Percentiles rank a stretch among this genome's conserved stretches.
Conservation (phyloP, 2,797 vertebrate species). For the Rhincodon typus region DNA sequence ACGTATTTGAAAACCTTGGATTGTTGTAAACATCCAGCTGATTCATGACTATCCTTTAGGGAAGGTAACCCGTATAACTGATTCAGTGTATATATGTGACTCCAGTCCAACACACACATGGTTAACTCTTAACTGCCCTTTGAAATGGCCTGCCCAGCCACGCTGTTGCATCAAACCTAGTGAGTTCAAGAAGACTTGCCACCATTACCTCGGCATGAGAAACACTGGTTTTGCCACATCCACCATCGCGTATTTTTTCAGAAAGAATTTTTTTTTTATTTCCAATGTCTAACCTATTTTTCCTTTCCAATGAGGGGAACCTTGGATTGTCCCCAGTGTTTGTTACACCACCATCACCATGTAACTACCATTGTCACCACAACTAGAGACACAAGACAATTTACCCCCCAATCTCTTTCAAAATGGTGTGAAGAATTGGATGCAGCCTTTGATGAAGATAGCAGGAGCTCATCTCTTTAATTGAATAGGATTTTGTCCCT, state of each 20-base stretch:
- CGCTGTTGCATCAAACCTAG: neutral
- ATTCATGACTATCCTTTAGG: neutral
- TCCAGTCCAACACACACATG: neutral
- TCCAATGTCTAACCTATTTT: neutral
- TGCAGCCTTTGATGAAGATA: neutral
- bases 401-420: neutral
- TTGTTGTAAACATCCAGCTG: neutral
- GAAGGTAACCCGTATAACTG: neutral
- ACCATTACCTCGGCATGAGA: neutral
- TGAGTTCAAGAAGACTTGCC: neutral
- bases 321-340: neutral
- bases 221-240: neutral
- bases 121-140: neutral
- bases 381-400: neutral
- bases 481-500: neutral
- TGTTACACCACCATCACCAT: neutral
- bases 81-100: neutral
- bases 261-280: too few species aligned
- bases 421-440: neutral
- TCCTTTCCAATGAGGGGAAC: neutral
- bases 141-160: neutral
- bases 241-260: neutral
- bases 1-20: neutral
- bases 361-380: neutral
- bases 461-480: neutral